Conservation (phyloP, 2,888 invertebrate species). For the Phaedon cochleariae region DNA sequence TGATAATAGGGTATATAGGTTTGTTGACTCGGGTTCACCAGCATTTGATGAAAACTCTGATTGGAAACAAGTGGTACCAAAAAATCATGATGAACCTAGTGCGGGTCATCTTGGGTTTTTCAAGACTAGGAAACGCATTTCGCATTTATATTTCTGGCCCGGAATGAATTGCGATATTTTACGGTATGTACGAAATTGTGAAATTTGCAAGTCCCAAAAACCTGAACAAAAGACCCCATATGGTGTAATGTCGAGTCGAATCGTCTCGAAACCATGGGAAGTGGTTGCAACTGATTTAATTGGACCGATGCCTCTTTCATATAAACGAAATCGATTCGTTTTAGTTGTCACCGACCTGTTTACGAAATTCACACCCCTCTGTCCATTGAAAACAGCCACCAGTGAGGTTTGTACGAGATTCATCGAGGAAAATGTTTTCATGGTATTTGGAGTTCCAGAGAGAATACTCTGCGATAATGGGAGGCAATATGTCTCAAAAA, state of each 20-base stretch:
- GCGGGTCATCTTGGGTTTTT: too few relatives aligned
- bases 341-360: not conserved
- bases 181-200: slow-evolving; percentile 20
- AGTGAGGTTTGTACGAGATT: slow-evolving; percentile 8
- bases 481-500: slow-evolving; percentile 21
- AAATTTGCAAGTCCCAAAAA: slow-evolving; percentile 23
- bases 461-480: slow-evolving; percentile 43
- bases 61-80: too few relatives aligned
- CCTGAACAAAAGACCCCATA: too few relatives aligned
- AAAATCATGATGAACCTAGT: too few relatives aligned
- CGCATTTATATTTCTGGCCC: too few relatives aligned
- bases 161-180: too few relatives aligned
- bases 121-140: too few relatives aligned
- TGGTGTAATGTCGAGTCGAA: not conserved
- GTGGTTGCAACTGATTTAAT: slow-evolving; percentile 23
- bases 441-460: slow-evolving; percentile 39
- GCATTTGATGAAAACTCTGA: too few relatives aligned
- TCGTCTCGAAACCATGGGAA: slow-evolving; percentile 18
- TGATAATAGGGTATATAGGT: too few relatives aligned
- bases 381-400: slow-evolving; percentile 8
- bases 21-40: too few relatives aligned
- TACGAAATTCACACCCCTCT: too few relatives aligned
- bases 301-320: slow-evolving; percentile 21
- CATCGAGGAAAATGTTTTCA: slow-evolving; percentile 35
- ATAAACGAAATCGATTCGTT: not conserved